Evolutionary conservation across 2,888 invertebrate species (phyloP).

Genomic region (Agonopterix heracliana): DNA sequence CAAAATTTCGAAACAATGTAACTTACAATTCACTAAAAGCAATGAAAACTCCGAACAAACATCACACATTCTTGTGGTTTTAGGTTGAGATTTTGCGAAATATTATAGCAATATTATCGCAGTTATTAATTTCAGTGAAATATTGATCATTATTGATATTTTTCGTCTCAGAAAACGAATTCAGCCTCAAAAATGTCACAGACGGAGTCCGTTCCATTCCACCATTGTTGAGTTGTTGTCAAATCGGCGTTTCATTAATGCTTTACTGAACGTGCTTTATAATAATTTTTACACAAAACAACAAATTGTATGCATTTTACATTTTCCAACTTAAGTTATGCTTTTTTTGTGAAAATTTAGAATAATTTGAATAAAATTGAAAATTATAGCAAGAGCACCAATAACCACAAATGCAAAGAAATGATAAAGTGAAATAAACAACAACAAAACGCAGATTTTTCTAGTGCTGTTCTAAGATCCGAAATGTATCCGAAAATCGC

Average conservation of each 20-base stretch:
- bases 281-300: no score
- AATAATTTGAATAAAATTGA: no score
- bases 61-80: conserved; percentile 88
- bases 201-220: conserved; percentile 60
- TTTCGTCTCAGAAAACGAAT: conserved; percentile 68
- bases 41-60: conserved; percentile 95
- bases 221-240: conserved; percentile 75
- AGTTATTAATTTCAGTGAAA: conserved; percentile 46
- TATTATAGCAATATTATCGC: conserved; percentile 66
- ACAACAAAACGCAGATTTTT: no score
- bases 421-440: no score
- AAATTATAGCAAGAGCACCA: no score
- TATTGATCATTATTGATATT: conserved; percentile 70
- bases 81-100: conserved; percentile 50
- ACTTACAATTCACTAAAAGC: conserved; percentile 84
- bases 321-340: no score
- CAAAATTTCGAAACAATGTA: conserved; percentile 68
- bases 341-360: no score
- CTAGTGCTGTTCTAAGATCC: no score
- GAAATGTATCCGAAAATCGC: no score
- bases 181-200: conserved; percentile 62
- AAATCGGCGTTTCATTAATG: conserved; percentile 56
- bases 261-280: neutral
- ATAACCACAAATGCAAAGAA: no score
- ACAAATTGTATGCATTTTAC: no score